A percentile compares a stretch with the other conserved stretches of the same genome.
Evolutionary conservation across 2,113 vertebrate species (phyloP).

Genomic region (Otolemur garnettii): DNA sequence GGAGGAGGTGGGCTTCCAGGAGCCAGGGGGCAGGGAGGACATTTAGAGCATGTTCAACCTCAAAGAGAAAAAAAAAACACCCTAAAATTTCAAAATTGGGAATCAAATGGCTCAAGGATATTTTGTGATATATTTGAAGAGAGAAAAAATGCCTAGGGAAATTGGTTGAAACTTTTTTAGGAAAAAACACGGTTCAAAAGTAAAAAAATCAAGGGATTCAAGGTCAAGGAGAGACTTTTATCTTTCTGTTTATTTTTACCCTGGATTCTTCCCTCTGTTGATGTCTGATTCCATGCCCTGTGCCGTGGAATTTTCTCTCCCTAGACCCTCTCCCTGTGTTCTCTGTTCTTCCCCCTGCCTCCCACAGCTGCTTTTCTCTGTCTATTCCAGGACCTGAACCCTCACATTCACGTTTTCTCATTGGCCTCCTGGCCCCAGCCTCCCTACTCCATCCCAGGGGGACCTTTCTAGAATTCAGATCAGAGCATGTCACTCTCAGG

Average conservation of each 20-base stretch:
- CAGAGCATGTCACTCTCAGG: not conserved
- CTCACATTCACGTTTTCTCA: not conserved
- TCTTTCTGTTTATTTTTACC: slow-evolving; percentile 60
- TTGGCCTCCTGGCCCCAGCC: not conserved
- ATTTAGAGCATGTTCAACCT: not conserved
- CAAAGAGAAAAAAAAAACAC: not conserved
- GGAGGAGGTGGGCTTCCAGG: not conserved
- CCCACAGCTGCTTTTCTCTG: not conserved
- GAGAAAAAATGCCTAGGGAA: not conserved
- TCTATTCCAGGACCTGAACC: not conserved
- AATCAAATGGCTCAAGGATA: not conserved
- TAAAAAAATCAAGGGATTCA: slow-evolving; percentile 51
- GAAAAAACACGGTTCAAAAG: slow-evolving; percentile 68
- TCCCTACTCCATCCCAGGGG: not conserved
- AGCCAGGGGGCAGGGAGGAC: too few relatives aligned
- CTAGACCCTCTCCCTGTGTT: not conserved
- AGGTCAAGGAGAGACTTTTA: slow-evolving; percentile 63
- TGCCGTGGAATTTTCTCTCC: not conserved
- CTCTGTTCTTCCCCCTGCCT: not conserved
- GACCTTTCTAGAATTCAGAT: not conserved
- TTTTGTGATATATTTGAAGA: not conserved
- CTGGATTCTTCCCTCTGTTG: slow-evolving; percentile 33
- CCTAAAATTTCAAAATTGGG: slow-evolving; percentile 52
- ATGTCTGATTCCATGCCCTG: not conserved
- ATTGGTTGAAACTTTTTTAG: slow-evolving; percentile 38